phyloP scores from a whole-genome alignment of 1,140 invertebrate species.

The Mamestra configurata region DNA sequence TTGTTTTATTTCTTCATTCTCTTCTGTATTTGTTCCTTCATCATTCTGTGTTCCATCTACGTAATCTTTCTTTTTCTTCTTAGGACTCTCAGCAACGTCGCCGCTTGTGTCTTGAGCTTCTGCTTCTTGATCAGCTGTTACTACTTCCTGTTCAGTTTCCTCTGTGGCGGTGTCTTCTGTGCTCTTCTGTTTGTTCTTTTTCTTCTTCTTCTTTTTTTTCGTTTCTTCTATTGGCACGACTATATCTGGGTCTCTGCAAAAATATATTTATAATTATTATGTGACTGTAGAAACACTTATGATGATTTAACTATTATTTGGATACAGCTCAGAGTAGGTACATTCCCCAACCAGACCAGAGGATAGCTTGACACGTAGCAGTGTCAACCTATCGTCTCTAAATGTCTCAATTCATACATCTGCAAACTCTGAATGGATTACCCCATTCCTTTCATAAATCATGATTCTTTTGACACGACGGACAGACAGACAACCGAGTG shows the following conservation, averaged over 20 bases:
- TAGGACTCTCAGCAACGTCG: conserved; percentile 6
- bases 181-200: conserved; percentile 61
- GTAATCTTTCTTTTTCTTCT: conserved; percentile 59
- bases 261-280: too few relatives aligned
- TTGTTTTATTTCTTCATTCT: conserved; percentile 36
- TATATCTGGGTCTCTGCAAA: conserved; percentile 80
- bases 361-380: too few relatives aligned
- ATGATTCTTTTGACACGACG: too few relatives aligned
- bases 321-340: too few relatives aligned
- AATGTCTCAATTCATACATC: too few relatives aligned
- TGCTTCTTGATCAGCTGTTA: conserved; percentile 38
- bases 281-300: too few relatives aligned
- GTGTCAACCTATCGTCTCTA: too few relatives aligned
- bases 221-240: conserved; percentile 71
- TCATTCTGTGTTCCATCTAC: conserved; percentile 18
- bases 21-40: conserved; percentile 23
- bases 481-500: too few relatives aligned
- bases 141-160: conserved; percentile 48
- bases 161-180: conserved; percentile 33
- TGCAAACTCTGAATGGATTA: too few relatives aligned
- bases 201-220: conserved; percentile 75
- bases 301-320: too few relatives aligned
- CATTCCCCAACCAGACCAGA: too few relatives aligned
- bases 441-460: too few relatives aligned
- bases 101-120: conserved; percentile 29